Evolutionary conservation across 2,797 vertebrate species (phyloP).

Genomic region (Babyrousa celebensis): DNA sequence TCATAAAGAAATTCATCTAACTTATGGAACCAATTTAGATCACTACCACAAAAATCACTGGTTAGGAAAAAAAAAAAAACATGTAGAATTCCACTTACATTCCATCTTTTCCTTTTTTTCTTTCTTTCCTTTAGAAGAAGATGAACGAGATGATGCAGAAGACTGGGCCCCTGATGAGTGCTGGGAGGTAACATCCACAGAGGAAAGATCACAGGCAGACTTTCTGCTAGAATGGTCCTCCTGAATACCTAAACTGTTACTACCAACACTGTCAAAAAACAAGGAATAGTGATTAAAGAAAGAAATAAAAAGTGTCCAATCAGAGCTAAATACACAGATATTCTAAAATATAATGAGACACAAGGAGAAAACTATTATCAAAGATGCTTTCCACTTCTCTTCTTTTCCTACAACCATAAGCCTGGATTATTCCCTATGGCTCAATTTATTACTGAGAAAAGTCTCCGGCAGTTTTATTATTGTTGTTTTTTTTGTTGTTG

Average conservation of each 20-base stretch:
- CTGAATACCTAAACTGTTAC: constrained; percentile 91
- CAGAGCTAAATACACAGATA: neutral
- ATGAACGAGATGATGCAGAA: constrained; percentile 93
- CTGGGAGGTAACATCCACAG: constrained; percentile 89
- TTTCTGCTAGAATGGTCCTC: constrained; percentile 92
- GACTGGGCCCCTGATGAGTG: constrained; percentile 92
- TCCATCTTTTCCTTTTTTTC: constrained; percentile 89
- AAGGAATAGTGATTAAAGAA: neutral
- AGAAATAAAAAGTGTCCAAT: constrained; percentile 10
- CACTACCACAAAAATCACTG: constrained; percentile 54
- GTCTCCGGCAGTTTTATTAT: constrained; percentile 18
- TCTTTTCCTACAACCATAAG: neutral
- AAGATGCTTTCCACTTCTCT: constrained; percentile 53
- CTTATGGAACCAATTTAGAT: constrained; percentile 68
- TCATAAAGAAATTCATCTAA: constrained; percentile 62
- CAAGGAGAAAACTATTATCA: constrained; percentile 60
- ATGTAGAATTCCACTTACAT: constrained; percentile 87
- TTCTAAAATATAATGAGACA: constrained; percentile 40
- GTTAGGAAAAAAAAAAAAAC: neutral
- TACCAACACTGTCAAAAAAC: constrained; percentile 85
- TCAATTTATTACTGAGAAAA: constrained; percentile 67
- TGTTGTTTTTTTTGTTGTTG: too few species aligned
- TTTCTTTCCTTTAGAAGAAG: constrained; percentile 92
- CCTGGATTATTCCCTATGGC: constrained; percentile 6
- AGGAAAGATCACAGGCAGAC: constrained; percentile 90